These are phyloP conservation scores for Chromis chromis DNA, from an alignment of 2,797 vertebrate genomes.

Conservation along the genomic window DNA sequence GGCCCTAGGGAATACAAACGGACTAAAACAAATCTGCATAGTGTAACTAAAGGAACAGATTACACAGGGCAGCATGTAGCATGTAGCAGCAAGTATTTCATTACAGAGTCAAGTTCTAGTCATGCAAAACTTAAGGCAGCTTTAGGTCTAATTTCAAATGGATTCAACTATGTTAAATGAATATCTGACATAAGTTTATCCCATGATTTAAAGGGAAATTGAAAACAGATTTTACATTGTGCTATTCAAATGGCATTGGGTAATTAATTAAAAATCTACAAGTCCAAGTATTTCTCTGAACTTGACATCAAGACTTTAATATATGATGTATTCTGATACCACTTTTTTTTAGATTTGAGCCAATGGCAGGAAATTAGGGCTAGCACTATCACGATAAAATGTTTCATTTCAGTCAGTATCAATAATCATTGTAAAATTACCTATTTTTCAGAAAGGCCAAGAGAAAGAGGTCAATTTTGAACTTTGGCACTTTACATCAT, in stretches of 20 bases:
- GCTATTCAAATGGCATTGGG: neutral
- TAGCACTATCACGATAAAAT: too few species aligned
- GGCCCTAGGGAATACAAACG: neutral
- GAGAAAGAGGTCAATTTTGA: too few species aligned
- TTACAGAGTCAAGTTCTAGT: constrained; percentile 28
- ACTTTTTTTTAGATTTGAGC: neutral
- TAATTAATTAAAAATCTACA: neutral
- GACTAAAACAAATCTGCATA: constrained; percentile 20
- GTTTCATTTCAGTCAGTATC: too few species aligned
- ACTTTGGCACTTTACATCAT: too few species aligned
- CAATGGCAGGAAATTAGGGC: too few species aligned
- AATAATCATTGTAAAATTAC: too few species aligned
- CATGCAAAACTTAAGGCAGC: constrained; percentile 2
- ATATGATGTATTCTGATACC: neutral
- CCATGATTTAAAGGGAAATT: constrained; percentile 35
- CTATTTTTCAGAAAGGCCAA: too few species aligned
- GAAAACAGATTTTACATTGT: constrained; percentile 26
- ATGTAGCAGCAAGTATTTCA: neutral
- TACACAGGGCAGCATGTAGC: neutral
- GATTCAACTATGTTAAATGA: constrained; percentile 35
- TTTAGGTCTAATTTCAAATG: constrained; percentile 32
- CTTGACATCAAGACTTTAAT: neutral
- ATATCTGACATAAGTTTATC: constrained; percentile 25
- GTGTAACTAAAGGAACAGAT: constrained; percentile 1
- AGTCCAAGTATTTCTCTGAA: constrained; percentile 1